Conservation (phyloP, 2,797 vertebrate species). For the Carduelis carduelis region DNA sequence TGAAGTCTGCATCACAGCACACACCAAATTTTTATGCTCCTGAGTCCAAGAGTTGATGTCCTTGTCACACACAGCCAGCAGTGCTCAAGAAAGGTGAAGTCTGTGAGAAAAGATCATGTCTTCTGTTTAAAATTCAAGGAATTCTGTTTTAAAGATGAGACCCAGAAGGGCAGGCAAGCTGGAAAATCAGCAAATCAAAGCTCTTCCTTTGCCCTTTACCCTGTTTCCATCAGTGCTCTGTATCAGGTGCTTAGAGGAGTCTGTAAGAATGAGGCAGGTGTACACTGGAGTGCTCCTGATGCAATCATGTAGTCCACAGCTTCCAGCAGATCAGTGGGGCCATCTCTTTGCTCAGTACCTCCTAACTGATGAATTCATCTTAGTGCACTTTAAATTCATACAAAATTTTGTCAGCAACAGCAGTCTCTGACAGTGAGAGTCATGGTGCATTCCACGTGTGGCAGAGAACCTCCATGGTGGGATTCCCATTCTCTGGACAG, state of each 20-base stretch:
- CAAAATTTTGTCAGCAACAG: background rate
- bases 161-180: background rate
- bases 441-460: background rate
- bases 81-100: background rate
- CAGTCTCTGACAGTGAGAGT: background rate
- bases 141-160: background rate
- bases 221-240: background rate
- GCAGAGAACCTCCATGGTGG: background rate
- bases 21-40: background rate
- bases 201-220: background rate
- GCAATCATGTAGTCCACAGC: background rate
- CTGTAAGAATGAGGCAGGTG: background rate
- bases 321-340: background rate
- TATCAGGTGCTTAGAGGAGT: background rate
- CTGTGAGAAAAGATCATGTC: background rate
- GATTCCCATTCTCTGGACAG: no score
- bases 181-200: background rate
- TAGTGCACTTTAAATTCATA: background rate
- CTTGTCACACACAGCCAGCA: accelerated
- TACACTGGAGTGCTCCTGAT: background rate
- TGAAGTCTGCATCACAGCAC: background rate
- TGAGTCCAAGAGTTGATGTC: background rate
- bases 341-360: background rate
- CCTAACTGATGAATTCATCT: background rate
- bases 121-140: background rate